A percentile compares a stretch with the other conserved stretches of the same genome.
Evolutionary conservation across 2,113 vertebrate genomes (phyloP).

Genomic region (Aphelocoma coerulescens): DNA sequence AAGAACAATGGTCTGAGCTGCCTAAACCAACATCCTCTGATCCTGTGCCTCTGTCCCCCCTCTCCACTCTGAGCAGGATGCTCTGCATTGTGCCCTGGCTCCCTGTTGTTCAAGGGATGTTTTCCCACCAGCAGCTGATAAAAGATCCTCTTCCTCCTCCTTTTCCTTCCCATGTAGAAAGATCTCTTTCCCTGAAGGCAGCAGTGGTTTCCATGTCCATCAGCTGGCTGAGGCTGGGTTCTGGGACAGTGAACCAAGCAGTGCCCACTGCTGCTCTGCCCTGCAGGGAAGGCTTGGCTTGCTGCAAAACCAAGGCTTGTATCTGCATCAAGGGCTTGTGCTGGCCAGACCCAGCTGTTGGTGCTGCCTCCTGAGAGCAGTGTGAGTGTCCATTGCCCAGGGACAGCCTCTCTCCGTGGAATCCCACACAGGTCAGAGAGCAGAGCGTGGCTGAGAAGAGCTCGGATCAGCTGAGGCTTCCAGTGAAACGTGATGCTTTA

Average conservation of each 20-base stretch:
- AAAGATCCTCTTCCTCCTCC: not conserved
- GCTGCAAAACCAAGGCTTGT: not conserved
- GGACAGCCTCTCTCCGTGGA: not conserved
- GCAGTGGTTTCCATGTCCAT: rapidly evolving
- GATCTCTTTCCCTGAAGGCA: not conserved
- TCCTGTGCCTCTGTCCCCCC: not conserved
- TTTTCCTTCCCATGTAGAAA: not conserved
- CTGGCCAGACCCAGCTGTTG: not conserved
- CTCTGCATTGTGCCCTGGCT: not conserved
- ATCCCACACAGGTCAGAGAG: not conserved
- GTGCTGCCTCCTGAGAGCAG: not conserved
- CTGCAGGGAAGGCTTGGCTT: not conserved
- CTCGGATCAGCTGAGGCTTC: not conserved
- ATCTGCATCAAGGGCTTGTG: not conserved
- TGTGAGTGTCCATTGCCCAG: not conserved
- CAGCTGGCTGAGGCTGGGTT: not conserved
- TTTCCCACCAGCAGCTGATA: not conserved
- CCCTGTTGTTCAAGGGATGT: not conserved
- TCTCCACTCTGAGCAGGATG: not conserved
- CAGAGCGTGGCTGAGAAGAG: not conserved
- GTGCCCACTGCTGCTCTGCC: not conserved
- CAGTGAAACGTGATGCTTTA: not conserved
- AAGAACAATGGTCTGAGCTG: not conserved
- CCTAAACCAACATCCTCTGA: not conserved
- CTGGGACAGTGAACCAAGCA: not conserved